Evolutionary conservation across 2,888 invertebrate species (phyloP).

Genomic region (Meiosimyza decipiens): DNA sequence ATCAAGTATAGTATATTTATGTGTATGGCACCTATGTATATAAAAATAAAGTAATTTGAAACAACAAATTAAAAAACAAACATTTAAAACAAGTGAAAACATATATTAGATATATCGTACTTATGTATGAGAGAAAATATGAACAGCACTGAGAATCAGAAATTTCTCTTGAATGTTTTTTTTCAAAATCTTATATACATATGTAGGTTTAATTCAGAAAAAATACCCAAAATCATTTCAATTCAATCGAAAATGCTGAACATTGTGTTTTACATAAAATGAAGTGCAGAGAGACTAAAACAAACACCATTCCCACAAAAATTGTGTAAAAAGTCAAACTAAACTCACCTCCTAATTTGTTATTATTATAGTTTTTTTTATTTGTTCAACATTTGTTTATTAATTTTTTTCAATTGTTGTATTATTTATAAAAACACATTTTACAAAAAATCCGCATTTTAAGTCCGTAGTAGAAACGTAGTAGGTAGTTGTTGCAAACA

Average conservation of each 20-base stretch:
- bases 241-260: too few species aligned
- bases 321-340: neutral
- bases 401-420: constrained; percentile 29
- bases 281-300: constrained; percentile 33
- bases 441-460: constrained; percentile 37
- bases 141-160: neutral
- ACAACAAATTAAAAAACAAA: constrained; percentile 11
- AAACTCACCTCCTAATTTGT: constrained; percentile 60
- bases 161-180: neutral
- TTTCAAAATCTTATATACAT: too few species aligned
- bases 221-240: too few species aligned
- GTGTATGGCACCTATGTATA: neutral
- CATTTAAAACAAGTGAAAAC: neutral
- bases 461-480: constrained; percentile 41
- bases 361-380: constrained; percentile 45
- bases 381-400: constrained; percentile 37
- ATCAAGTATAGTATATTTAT: neutral
- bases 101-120: too few species aligned
- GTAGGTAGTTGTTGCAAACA: constrained; percentile 38
- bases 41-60: constrained; percentile 4
- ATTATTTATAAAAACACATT: constrained; percentile 14
- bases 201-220: too few species aligned
- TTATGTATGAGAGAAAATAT: neutral
- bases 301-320: constrained; percentile 52
- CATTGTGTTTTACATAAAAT: neutral